A percentile compares a stretch with the other conserved stretches of the same genome.
Conservation (phyloP, 2,888 invertebrate species). For the Pediacus dermestoides region DNA sequence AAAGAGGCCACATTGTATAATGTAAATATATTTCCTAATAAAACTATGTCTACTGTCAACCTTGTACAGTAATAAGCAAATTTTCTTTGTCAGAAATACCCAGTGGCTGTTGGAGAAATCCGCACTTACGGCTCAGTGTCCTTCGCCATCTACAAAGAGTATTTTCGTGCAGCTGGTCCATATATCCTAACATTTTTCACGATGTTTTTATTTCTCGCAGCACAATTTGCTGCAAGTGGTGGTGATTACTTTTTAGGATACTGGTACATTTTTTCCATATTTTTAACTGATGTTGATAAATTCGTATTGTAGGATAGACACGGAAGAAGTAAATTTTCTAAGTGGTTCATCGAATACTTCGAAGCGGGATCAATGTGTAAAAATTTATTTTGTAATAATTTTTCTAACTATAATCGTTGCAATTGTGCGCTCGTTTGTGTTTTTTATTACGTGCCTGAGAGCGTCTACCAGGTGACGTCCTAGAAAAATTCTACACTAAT, state of each 20-base stretch:
- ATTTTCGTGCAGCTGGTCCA: slow-evolving; percentile 58
- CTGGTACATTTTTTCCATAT: slow-evolving; percentile 29
- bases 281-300: slow-evolving; percentile 6
- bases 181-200: slow-evolving; percentile 52
- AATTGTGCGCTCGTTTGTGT: slow-evolving; percentile 50
- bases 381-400: slow-evolving; percentile 48
- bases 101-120: slow-evolving; percentile 50
- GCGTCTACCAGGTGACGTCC: slow-evolving; percentile 57
- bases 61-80: too few relatives aligned
- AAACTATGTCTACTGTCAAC: too few relatives aligned
- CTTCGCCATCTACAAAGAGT: slow-evolving; percentile 53
- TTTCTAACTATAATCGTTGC: slow-evolving; percentile 47
- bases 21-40: too few relatives aligned
- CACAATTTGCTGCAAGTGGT: slow-evolving; percentile 49
- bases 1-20: too few relatives aligned
- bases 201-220: slow-evolving; percentile 52
- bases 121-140: slow-evolving; percentile 55
- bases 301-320: slow-evolving; percentile 30
- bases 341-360: slow-evolving; percentile 28
- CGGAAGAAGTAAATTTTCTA: slow-evolving; percentile 32
- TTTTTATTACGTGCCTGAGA: slow-evolving; percentile 61
- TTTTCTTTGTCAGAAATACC: slow-evolving; percentile 34
- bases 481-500: too few relatives aligned
- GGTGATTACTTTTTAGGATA: slow-evolving; percentile 48
- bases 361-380: slow-evolving; percentile 41